Base-by-base conservation (phyloP, 2,888 invertebrate species). In the Hypena proboscidalis region DNA sequence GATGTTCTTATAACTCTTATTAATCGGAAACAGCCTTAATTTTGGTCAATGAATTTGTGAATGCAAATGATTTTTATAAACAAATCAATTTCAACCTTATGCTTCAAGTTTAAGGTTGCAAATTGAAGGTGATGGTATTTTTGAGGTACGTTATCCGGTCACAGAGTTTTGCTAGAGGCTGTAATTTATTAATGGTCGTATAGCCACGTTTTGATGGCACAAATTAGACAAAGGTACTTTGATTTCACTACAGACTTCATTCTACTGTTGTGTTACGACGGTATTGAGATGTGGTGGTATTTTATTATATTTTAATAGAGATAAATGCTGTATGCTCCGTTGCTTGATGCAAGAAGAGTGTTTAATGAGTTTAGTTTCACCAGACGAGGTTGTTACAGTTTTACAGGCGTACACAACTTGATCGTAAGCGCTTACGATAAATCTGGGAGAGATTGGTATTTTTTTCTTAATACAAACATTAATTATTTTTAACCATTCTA, bases 1-100 rank as follows among this genome's bases (percentile, higher is more conserved):
- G 50, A 77, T 67, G 73, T 70, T 67, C 77, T 83, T 87, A 85
- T 82, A 80, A 78, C 81, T 80, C 68, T 76, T 71, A 71, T 77
- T 78, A 77, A 85, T 88, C 85, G 85, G 80, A 86, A 85, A 87
- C 84, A 78, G 70, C 85, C 83, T 84, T 83, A 84, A 88, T 85
- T 87, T 85, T 80, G 76, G 80, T 89, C 84, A 87, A 83, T 87
- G 88, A 82, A 83, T 85, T 83, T 79, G 78, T 72, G 76, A 80
- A 90, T 88, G 84, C 83, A 85, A 87, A 88, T 83, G 73, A 71
- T 53, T 22, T 22, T 2, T 6, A 1, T 0, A 0, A 8, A 1
- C 53, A 53, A 38, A 27, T 37, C 9, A 77, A 59, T 47, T 21
- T 63, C 2, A 33, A 63, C 61, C 54, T 43, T 73, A 70, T 27